Evolutionary conservation across 2,797 vertebrate genomes (phyloP).

Genomic region (Luscinia megarhynchos): DNA sequence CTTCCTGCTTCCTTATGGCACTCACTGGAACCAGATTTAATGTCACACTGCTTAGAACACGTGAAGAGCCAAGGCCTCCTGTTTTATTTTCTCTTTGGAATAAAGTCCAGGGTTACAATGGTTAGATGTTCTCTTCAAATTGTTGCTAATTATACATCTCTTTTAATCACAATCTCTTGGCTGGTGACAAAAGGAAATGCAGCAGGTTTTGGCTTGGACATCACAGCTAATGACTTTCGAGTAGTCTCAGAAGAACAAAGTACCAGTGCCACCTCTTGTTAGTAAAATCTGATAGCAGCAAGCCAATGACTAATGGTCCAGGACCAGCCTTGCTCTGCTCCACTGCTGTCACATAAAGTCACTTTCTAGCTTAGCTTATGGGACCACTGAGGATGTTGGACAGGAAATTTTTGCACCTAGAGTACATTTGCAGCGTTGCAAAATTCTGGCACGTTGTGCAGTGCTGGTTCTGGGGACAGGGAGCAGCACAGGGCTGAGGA

Average conservation of each 20-base stretch:
- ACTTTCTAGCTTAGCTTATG: not conserved
- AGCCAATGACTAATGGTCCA: not conserved
- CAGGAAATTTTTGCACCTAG: not conserved
- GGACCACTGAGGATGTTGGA: not conserved
- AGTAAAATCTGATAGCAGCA: constrained; percentile 1
- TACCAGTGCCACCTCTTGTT: constrained; percentile 31
- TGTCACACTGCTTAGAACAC: not conserved
- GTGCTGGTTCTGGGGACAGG: not conserved
- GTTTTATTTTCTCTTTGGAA: not conserved
- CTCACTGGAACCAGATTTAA: not conserved
- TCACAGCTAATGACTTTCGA: not conserved
- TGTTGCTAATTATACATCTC: not conserved
- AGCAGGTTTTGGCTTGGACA: not conserved
- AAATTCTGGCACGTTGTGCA: not conserved
- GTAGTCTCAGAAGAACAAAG: not conserved
- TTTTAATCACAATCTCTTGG: not conserved
- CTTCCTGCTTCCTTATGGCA: not conserved
- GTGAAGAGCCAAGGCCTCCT: not conserved
- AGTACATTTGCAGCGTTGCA: not conserved
- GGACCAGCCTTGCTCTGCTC: not conserved
- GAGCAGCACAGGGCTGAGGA: not conserved
- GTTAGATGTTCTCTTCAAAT: not conserved
- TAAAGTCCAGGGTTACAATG: not conserved
- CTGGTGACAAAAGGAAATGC: not conserved
- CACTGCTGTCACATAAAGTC: not conserved